These are phyloP conservation scores for Vombatus ursinus DNA, from an alignment of 2,113 vertebrate genomes.

Conservation along the genomic window DNA sequence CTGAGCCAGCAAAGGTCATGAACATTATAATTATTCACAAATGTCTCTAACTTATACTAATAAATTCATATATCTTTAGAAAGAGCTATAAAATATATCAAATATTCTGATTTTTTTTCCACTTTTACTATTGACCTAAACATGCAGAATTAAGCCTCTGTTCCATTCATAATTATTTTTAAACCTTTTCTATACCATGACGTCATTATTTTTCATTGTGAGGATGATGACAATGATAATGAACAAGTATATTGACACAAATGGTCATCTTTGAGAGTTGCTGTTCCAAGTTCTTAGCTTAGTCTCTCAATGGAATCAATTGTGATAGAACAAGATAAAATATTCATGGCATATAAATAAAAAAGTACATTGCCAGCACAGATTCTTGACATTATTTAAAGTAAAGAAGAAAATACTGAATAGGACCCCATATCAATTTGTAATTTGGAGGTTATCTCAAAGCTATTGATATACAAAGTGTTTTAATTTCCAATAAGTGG, in stretches of 20 bases:
- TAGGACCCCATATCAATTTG: neutral
- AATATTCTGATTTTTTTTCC: conserved; percentile 10
- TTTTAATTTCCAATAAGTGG: neutral
- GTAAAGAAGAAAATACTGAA: neutral
- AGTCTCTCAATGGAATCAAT: neutral
- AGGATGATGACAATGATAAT: neutral
- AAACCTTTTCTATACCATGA: neutral
- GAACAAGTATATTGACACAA: neutral
- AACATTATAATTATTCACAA: conserved; percentile 11
- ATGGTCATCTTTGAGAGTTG: neutral
- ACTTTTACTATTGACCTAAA: neutral
- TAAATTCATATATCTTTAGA: conserved; percentile 32
- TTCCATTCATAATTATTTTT: neutral
- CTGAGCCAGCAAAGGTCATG: neutral
- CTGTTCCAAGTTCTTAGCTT: neutral
- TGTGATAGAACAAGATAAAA: neutral
- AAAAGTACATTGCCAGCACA: neutral
- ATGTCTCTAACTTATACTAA: conserved; percentile 23
- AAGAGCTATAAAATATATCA: neutral
- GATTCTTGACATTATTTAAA: neutral
- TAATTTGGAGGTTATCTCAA: neutral
- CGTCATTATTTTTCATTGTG: neutral
- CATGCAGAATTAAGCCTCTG: neutral
- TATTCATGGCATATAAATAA: neutral
- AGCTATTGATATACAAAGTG: neutral